phyloP scores from a whole-genome alignment of 2,797 vertebrate genomes.

The Sciurus carolinensis region DNA sequence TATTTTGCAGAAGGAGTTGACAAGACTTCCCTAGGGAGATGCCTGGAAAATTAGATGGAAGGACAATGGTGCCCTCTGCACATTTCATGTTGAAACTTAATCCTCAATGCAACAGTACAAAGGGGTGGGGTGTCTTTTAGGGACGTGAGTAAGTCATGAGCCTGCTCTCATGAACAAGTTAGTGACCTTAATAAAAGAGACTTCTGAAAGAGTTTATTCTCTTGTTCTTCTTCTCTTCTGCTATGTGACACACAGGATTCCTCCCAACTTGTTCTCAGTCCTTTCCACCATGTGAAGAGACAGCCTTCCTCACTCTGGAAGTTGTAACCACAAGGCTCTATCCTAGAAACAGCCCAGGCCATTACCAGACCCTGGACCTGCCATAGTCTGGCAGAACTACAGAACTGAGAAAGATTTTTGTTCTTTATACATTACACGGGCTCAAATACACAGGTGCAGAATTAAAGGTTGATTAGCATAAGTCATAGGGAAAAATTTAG shows the following conservation, averaged over 20 bases:
- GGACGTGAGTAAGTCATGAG: neutral
- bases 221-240: neutral
- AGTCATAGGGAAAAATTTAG: neutral
- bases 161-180: neutral
- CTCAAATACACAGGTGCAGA: neutral
- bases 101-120: neutral
- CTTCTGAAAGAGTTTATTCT: neutral
- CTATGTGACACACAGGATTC: neutral
- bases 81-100: neutral
- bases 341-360: rapidly evolving
- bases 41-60: neutral
- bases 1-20: neutral
- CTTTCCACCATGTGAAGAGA: neutral
- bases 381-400: neutral
- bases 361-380: neutral
- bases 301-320: neutral
- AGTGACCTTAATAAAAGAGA: neutral
- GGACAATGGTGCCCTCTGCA: neutral
- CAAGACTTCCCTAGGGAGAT: neutral
- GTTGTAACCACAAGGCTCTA: neutral
- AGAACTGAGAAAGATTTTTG: neutral
- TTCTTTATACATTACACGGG: neutral
- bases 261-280: neutral
- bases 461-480: neutral
- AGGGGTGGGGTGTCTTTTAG: neutral